phyloP scores from a whole-genome alignment of 2,113 vertebrate species.

The Tauraco erythrolophus region DNA sequence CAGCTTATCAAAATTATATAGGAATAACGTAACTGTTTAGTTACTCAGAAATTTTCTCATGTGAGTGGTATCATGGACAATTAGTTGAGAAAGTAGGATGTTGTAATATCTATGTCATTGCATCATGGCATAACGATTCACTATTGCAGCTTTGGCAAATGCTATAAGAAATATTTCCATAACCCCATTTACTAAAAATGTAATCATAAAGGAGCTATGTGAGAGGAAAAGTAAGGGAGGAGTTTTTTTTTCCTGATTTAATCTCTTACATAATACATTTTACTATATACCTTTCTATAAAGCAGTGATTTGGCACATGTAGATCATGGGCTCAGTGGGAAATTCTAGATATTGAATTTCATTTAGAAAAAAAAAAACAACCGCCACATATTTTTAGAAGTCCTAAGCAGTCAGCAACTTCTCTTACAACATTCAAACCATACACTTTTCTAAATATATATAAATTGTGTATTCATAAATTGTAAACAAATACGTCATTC shows the following conservation, averaged over 20 bases:
- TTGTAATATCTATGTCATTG: neutral
- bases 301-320: neutral
- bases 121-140: neutral
- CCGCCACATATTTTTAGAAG: neutral
- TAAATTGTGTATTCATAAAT: neutral
- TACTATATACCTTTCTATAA: neutral
- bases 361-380: neutral
- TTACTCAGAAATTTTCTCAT: neutral
- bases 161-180: neutral
- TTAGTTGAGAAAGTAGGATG: neutral
- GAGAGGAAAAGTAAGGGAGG: neutral
- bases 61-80: neutral
- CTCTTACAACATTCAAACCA: neutral
- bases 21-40: neutral
- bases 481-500: neutral
- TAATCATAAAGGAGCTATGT: neutral
- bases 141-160: neutral
- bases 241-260: neutral
- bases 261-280: neutral
- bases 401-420: neutral
- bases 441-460: neutral
- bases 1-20: neutral
- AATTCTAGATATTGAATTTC: neutral
- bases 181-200: neutral
- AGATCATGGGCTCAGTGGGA: neutral